phyloP scores from a whole-genome alignment of 2,888 invertebrate genomes.

The Cheilosia variabilis region DNA sequence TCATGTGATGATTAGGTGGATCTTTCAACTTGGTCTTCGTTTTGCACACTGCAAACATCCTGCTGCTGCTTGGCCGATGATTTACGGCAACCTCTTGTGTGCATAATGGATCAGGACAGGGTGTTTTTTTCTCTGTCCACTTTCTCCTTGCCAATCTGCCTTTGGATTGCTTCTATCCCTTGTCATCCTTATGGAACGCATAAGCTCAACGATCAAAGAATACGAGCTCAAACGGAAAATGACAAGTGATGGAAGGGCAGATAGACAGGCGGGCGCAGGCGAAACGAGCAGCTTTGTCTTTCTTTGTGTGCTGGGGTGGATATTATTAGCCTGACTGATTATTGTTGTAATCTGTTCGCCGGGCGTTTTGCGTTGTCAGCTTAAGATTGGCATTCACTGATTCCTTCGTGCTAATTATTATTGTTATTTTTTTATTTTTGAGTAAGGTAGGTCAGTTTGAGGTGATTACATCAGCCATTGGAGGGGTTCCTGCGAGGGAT shows the following conservation, averaged over 20 bases:
- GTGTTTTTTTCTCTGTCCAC: slow-evolving; percentile 6
- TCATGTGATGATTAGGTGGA: slow-evolving; percentile 47
- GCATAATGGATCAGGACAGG: slow-evolving; percentile 57
- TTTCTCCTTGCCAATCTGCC: not conserved
- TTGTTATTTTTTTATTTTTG: slow-evolving; percentile 10
- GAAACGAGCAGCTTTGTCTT: not conserved
- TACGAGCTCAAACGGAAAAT: slow-evolving; percentile 35
- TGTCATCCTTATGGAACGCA: slow-evolving; percentile 34
- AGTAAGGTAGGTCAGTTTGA: slow-evolving; percentile 23
- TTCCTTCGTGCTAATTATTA: slow-evolving; percentile 62
- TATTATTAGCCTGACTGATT: slow-evolving; percentile 64
- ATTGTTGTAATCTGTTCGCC: slow-evolving; percentile 65
- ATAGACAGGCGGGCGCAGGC: slow-evolving; percentile 20
- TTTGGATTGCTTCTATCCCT: slow-evolving; percentile 22
- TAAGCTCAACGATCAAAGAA: slow-evolving; percentile 55
- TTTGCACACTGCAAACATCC: slow-evolving; percentile 43
- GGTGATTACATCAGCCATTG: slow-evolving; percentile 3
- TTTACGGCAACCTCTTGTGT: slow-evolving; percentile 66
- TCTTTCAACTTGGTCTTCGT: slow-evolving; percentile 42
- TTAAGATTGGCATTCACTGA: slow-evolving; percentile 66
- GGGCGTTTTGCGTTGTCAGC: slow-evolving; percentile 64
- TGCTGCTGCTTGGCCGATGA: slow-evolving; percentile 45
- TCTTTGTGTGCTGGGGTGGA: slow-evolving; percentile 13
- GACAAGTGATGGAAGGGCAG: slow-evolving; percentile 29
- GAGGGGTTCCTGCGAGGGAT: not conserved